Conservation (phyloP, 2,888 invertebrate genomes). For the Aporophyla lueneburgensis region DNA sequence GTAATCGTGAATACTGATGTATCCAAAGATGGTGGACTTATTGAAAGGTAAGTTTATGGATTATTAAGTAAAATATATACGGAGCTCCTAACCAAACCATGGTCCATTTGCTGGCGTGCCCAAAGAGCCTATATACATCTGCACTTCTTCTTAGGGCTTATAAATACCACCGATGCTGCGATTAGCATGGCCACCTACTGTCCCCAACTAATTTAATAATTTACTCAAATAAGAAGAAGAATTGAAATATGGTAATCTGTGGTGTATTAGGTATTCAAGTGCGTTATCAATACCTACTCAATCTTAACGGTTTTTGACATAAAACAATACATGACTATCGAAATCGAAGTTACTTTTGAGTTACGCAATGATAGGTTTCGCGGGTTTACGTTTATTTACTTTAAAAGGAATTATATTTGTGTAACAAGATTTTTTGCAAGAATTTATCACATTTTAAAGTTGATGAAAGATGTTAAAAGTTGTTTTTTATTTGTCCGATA, state of each 20-base stretch:
- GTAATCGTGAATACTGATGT: slow-evolving; percentile 73
- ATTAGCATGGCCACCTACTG: background rate
- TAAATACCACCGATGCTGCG: background rate
- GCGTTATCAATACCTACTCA: slow-evolving; percentile 24
- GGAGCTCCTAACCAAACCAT: background rate
- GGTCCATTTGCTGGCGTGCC: background rate
- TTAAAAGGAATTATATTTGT: background rate
- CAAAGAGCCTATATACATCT: background rate
- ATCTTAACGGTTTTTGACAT: slow-evolving; percentile 8
- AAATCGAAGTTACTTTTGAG: background rate
- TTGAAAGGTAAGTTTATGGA: slow-evolving; percentile 70
- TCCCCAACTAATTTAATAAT: background rate
- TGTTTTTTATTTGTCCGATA: no score
- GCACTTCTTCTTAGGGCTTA: background rate
- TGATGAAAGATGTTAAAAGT: background rate
- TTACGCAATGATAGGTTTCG: background rate
- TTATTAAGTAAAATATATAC: background rate
- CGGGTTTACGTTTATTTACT: background rate
- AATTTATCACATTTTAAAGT: background rate
- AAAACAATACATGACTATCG: slow-evolving; percentile 37
- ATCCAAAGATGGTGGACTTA: slow-evolving; percentile 75
- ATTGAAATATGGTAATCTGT: background rate
- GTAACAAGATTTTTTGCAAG: background rate
- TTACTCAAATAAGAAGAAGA: background rate
- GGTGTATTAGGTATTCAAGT: background rate